Base-by-base conservation (phyloP, 2,113 vertebrate genomes). In the Mandrillus leucophaeus region DNA sequence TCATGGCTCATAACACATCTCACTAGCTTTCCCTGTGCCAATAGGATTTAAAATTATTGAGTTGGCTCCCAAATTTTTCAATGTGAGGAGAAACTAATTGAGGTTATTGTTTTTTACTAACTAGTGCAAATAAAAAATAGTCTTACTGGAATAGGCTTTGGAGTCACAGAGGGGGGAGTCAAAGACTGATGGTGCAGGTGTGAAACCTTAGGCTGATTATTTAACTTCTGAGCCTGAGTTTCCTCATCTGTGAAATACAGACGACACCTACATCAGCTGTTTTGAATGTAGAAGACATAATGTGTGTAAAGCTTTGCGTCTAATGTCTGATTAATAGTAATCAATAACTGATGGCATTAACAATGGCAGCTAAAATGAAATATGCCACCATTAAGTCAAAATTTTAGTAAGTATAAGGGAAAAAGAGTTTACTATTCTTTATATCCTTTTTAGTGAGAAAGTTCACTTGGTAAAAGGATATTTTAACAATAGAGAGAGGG, bases 1-100 rank as follows among this genome's bases (percentile, higher is more conserved):
- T 95, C 92, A 91, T 95, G 93, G 86, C 83, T 97, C 85, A 91
- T 96, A 91, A 96, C 88, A 93, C 70, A 43, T 87, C 93, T 95
- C 82, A 73, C 75, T 92, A 52, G 85, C 81, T 96, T 87, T 97
- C 61, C 59, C 40, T 78, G 40, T 85, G 88, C 50, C 61, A 92
- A 23, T 45, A 87, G 88, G 68, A 68, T 79, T 95, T 93, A 78
- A 59, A 93, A 27, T 95, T 61, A 73, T 88, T 55, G 30, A 57
- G 12, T 75, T 91, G 66, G 66, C 68, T 93, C 48, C 92, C 73
- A 84, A 16, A 76, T 45, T 95, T 97, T 98, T 35, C 48, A 18
- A 5, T 76, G n/a, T 79, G 78, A 94, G 25, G 79, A 68, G 72
- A 86, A 84, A 79, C 38, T 96, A 73, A 45, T 89, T n/a, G 52